Evolutionary conservation across 2,888 invertebrate genomes (phyloP), one percentile per base, ranked within the genome.

Genomic region (Andrena praecox): DNA sequence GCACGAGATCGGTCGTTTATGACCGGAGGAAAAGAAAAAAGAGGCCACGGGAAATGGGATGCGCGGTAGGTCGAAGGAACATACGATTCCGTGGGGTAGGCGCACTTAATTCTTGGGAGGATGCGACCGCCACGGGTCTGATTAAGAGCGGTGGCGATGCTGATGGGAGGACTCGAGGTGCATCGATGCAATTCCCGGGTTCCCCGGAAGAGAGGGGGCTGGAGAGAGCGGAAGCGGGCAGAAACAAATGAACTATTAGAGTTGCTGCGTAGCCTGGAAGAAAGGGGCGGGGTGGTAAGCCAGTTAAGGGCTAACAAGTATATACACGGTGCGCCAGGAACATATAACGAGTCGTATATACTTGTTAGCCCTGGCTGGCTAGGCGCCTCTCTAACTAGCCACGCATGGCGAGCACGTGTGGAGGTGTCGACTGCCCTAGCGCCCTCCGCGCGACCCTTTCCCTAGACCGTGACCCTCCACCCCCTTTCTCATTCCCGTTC

Each of bases 371-470:
- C 62, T 56, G 69, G 48, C 52, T 71, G 42, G 42, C 69, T 77
- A 79, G 84, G 88, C 87, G 89, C 84, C 89, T 84, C 76, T 88
- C 82, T 93, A 93, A 93, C 93, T 92, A 93, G 91, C 88, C 91
- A 88, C 93, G 94, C 92, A 93, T 93, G 93, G 93, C 87, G 88
- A 90, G 89, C 93, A 94, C 93, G 93, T 93, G 93, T 93, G 90
- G 91, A 93, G 93, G 93, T 93, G 93, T 92, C 93, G 93, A 92
- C 90, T 90, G 89, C 88, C 88, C 80, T 74, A 82, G 77, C 80
- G 77, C 75, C 84, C 82, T 78, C 82, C 77, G 31, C 62, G 77
- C 73, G 86, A 87, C 86, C 88, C 87, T 89, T 84, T 82, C 79
- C 77, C 79, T 63, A 79, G 76, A 85, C 87, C 86, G 85, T 89